These are phyloP conservation scores for Phaethon lepturus DNA, from an alignment of 2,113 vertebrate genomes.

Conservation along the genomic window DNA sequence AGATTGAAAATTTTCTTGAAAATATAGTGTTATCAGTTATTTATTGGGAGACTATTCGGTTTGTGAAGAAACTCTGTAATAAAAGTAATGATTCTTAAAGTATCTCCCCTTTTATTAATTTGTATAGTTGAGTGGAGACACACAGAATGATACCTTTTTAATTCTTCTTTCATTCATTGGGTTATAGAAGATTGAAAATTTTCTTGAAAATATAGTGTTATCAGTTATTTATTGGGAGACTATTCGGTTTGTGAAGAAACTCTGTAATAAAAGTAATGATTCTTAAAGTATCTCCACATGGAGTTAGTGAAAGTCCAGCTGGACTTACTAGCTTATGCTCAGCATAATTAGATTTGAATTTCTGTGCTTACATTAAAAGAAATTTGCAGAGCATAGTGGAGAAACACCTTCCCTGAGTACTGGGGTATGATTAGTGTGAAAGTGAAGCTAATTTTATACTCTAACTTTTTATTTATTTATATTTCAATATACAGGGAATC, in stretches of 20 bases:
- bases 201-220: not conserved
- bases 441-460: not conserved
- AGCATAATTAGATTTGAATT: not conserved
- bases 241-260: not conserved
- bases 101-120: not conserved
- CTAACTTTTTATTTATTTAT: too few relatives aligned
- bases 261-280: not conserved
- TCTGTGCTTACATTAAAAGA: not conserved
- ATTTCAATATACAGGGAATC: not conserved
- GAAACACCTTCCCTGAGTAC: not conserved
- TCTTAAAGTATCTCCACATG: not conserved
- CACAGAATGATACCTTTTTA: not conserved
- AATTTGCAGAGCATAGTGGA: not conserved
- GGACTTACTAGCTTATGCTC: not conserved
- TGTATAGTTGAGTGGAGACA: too few relatives aligned
- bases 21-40: not conserved
- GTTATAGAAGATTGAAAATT: not conserved
- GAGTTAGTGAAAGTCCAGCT: not conserved
- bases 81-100: not conserved
- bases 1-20: not conserved
- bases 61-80: not conserved
- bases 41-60: not conserved
- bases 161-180: not conserved
- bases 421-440: not conserved
- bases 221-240: not conserved